Percentiles rank a stretch among this genome's conserved stretches.
phyloP scores from a whole-genome alignment of 2,888 invertebrate species.

The Sinhomidia bicolor region DNA sequence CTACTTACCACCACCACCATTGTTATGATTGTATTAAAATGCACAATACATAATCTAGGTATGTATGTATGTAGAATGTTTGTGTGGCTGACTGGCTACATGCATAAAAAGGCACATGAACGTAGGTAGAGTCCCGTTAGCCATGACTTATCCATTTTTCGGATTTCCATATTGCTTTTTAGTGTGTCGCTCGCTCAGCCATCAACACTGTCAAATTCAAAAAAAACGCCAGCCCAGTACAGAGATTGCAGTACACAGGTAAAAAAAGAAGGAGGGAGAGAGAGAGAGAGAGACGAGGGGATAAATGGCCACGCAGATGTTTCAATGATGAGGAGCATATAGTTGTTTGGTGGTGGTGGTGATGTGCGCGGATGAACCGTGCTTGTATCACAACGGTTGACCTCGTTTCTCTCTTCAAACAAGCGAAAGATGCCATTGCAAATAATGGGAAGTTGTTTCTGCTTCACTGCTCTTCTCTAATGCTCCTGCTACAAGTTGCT shows the following conservation, averaged over 20 bases:
- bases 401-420: constrained; percentile 70
- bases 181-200: constrained; percentile 58
- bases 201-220: constrained; percentile 64
- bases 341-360: constrained; percentile 68
- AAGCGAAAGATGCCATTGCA: constrained; percentile 66
- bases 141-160: constrained; percentile 75
- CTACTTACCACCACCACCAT: not conserved
- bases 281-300: not conserved
- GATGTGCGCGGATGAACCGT: constrained; percentile 70
- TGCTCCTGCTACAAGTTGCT: constrained; percentile 44
- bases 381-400: constrained; percentile 73
- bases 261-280: not conserved
- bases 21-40: constrained; percentile 45
- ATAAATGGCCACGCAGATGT: constrained; percentile 68
- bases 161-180: constrained; percentile 73
- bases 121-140: constrained; percentile 74
- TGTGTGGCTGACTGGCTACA: constrained; percentile 22
- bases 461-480: constrained; percentile 62
- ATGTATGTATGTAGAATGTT: not conserved
- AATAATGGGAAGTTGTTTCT: constrained; percentile 59
- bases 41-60: constrained; percentile 35
- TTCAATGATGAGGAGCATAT: constrained; percentile 57
- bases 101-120: constrained; percentile 41
- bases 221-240: constrained; percentile 24
- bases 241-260: not conserved